These are phyloP conservation scores for Tipula confusa DNA, from an alignment of 2,888 invertebrate genomes.

Conservation along the genomic window DNA sequence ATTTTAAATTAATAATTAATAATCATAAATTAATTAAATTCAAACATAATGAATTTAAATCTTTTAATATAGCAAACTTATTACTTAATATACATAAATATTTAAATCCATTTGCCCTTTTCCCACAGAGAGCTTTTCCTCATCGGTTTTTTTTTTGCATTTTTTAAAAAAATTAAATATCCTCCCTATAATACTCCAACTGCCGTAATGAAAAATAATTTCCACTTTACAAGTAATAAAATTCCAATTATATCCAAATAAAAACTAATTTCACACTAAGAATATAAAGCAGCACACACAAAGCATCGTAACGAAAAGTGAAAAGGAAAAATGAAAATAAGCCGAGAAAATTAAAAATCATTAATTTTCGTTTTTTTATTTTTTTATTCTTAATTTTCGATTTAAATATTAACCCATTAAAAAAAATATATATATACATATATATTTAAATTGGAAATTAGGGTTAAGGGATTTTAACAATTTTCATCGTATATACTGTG, in stretches of 20 bases:
- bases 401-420: background rate
- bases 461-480: background rate
- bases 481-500: background rate
- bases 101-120: background rate
- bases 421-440: no score
- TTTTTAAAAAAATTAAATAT: background rate
- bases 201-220: background rate
- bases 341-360: constrained; percentile 9
- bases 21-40: background rate
- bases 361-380: background rate
- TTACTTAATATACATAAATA: background rate
- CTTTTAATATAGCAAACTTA: background rate
- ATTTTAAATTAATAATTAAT: background rate
- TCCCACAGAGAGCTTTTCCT: background rate
- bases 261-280: constrained; percentile 5
- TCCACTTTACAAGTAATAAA: constrained; percentile 25
- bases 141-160: background rate
- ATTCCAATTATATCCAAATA: constrained; percentile 25
- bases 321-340: background rate
- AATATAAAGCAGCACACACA: background rate
- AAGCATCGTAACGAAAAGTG: background rate
- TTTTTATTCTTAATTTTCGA: background rate
- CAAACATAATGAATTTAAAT: constrained; percentile 3
- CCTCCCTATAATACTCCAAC: background rate
- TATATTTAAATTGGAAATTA: no score